Conservation (phyloP, 2,888 invertebrate genomes). For the Heliconius erato region DNA sequence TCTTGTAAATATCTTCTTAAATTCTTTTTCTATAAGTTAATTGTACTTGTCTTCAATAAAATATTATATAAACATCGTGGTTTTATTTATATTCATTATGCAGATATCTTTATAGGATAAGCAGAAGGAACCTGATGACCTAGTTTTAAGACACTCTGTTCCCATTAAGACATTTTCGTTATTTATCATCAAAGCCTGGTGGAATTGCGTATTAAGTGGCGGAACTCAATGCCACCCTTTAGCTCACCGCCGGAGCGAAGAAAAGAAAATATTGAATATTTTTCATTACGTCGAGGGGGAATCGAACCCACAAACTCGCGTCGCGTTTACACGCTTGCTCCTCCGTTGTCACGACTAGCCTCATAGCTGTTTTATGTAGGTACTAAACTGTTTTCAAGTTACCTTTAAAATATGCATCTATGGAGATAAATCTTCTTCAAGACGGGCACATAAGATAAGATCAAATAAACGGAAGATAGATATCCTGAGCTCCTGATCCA, state of each 20-base stretch:
- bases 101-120: neutral
- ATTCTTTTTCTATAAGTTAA: slow-evolving; percentile 81
- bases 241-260: no score
- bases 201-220: no score
- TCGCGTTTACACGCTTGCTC: no score
- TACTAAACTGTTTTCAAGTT: neutral
- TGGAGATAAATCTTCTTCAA: neutral
- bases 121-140: no score
- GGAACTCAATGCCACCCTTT: no score
- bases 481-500: slow-evolving; percentile 35
- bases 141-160: no score
- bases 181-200: no score
- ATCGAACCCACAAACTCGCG: no score
- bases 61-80: slow-evolving; percentile 52
- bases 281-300: no score
- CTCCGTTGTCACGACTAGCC: no score
- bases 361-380: neutral
- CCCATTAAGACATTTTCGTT: no score
- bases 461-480: slow-evolving; percentile 31
- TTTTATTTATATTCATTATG: slow-evolving; percentile 40
- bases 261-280: no score
- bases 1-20: slow-evolving; percentile 82
- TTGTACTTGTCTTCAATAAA: slow-evolving; percentile 83
- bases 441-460: slow-evolving; percentile 29
- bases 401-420: neutral